phyloP scores from a whole-genome alignment of 2,888 invertebrate species.

The Taphrorychus bicolor region DNA sequence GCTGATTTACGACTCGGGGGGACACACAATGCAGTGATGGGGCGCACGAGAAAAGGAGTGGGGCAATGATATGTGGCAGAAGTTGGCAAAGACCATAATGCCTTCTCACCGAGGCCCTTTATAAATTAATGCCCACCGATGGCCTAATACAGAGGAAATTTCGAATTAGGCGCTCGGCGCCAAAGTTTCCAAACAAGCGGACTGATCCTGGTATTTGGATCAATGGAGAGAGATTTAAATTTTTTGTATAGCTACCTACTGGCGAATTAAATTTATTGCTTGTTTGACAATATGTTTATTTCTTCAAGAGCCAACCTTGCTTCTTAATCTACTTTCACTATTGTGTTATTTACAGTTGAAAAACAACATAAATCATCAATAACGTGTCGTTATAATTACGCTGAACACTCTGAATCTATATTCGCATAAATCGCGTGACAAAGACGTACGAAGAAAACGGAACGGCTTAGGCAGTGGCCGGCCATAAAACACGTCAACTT shows the following conservation, averaged over 20 bases:
- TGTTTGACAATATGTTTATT: too few species aligned
- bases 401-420: background rate
- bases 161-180: background rate
- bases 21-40: conserved; percentile 33
- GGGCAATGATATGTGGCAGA: conserved; percentile 28
- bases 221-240: too few species aligned
- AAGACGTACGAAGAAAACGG: background rate
- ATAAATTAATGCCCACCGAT: conserved; percentile 16
- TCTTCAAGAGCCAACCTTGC: too few species aligned
- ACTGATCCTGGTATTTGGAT: too few species aligned
- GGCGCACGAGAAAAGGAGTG: conserved; percentile 19
- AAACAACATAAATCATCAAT: background rate
- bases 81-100: conserved; percentile 38
- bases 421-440: conserved; percentile 1
- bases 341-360: background rate
- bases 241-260: too few species aligned
- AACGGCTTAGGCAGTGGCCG: background rate
- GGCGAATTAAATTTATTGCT: too few species aligned
- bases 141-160: background rate
- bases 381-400: background rate
- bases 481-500: conserved; percentile 24
- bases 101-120: conserved; percentile 13
- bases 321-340: background rate
- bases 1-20: conserved; percentile 25
- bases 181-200: background rate